Evolutionary conservation across 1,140 invertebrate species (phyloP).

Genomic region (Rhyzopertha dominica): DNA sequence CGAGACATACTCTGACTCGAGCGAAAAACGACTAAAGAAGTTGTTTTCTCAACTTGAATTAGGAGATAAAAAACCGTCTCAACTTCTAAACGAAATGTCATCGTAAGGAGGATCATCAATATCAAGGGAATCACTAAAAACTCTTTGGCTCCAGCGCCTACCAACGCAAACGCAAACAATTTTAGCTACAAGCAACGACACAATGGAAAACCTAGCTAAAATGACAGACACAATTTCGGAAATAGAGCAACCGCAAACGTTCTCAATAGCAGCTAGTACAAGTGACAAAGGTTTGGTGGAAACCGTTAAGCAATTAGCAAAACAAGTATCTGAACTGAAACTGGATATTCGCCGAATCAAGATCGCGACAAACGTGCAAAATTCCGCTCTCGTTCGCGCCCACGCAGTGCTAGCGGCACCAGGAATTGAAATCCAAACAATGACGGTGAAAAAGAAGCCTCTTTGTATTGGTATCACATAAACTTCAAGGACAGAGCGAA

Average conservation of each 20-base stretch:
- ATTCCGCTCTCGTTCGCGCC: background rate
- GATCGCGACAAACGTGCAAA: background rate
- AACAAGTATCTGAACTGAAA: too few species aligned
- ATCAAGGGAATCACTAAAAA: too few species aligned
- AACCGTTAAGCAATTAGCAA: too few species aligned
- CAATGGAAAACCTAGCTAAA: conserved; percentile 23
- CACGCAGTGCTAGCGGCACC: background rate
- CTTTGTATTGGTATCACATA: conserved; percentile 30
- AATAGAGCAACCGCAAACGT: conserved; percentile 1
- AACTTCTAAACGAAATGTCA: conserved; percentile 28
- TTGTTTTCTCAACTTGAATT: conserved; percentile 30
- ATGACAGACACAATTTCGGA: conserved; percentile 23
- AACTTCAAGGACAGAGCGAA: conserved; percentile 21
- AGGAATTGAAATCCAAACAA: background rate
- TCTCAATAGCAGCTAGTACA: background rate
- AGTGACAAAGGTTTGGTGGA: too few species aligned
- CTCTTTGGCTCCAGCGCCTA: too few species aligned
- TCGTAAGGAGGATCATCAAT: too few species aligned
- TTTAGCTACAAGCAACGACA: conserved; percentile 2
- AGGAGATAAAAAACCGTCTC: conserved; percentile 27
- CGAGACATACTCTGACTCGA: conserved; percentile 25
- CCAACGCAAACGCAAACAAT: too few species aligned
- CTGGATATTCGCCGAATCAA: too few species aligned
- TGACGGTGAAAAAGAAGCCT: conserved; percentile 2
- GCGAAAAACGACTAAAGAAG: conserved; percentile 27